phyloP scores from a whole-genome alignment of 2,797 vertebrate species.

The Sternarchorhynchus goeldii region DNA sequence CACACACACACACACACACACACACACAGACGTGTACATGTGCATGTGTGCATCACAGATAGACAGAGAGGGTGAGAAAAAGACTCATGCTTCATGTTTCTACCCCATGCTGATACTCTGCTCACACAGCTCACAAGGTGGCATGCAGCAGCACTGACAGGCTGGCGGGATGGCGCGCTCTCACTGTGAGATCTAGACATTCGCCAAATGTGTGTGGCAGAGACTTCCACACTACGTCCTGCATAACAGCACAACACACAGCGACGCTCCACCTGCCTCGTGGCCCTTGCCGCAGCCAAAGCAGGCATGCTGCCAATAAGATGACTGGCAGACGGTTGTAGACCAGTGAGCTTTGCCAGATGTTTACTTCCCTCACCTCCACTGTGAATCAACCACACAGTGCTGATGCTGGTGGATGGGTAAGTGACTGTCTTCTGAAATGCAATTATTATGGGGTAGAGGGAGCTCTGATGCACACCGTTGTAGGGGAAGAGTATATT shows the following conservation, averaged over 20 bases:
- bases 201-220: constrained; percentile 43
- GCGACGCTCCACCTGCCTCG: constrained; percentile 39
- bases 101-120: constrained; percentile 18
- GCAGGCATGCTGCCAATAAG: constrained; percentile 33
- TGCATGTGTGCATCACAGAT: background rate
- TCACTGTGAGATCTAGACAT: constrained; percentile 38
- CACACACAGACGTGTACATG: too few species aligned
- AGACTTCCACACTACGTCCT: constrained; percentile 42
- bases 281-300: constrained; percentile 30
- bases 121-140: constrained; percentile 33
- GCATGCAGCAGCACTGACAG: constrained; percentile 34
- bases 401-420: background rate
- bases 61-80: background rate
- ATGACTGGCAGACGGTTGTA: constrained; percentile 27
- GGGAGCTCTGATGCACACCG: constrained; percentile 19
- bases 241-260: constrained; percentile 29
- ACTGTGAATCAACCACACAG: background rate
- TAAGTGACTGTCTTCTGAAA: constrained; percentile 43
- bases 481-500: constrained; percentile 22
- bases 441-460: constrained; percentile 31
- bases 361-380: constrained; percentile 7
- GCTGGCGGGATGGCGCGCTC: constrained; percentile 43
- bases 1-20: background rate
- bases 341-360: constrained; percentile 32
- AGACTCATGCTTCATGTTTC: constrained; percentile 9